Conservation (phyloP, 2,113 vertebrate genomes). For the Elgaria multicarinata region DNA sequence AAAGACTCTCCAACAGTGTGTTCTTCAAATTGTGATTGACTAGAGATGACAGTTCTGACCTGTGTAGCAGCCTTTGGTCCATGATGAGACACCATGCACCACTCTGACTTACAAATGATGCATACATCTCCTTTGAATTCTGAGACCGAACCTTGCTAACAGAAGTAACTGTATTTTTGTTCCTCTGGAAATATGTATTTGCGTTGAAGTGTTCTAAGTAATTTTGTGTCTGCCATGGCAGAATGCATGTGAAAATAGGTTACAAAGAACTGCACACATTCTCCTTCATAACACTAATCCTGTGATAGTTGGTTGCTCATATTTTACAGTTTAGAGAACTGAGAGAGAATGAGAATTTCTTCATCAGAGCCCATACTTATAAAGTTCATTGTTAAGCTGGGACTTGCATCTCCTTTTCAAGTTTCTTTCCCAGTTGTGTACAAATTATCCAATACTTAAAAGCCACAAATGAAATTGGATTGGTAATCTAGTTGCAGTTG, state of each 20-base stretch:
- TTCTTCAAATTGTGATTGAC: neutral
- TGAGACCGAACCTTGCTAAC: constrained; percentile 4
- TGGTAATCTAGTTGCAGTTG: neutral
- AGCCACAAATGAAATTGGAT: neutral
- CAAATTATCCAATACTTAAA: neutral
- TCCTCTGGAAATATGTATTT: neutral
- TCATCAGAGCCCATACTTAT: neutral
- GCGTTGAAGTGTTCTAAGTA: neutral
- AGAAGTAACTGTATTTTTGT: neutral
- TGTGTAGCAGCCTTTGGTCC: neutral
- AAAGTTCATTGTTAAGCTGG: neutral
- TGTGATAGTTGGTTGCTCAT: neutral
- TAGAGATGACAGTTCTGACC: neutral
- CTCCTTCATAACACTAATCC: neutral
- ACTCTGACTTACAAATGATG: neutral
- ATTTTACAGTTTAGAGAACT: neutral
- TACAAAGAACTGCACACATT: neutral
- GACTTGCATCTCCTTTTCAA: neutral
- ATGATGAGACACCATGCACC: neutral
- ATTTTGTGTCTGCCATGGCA: neutral
- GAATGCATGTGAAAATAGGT: neutral
- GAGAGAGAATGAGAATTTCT: neutral
- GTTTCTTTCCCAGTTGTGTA: neutral
- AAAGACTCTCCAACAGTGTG: neutral
- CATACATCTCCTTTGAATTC: neutral